Base-by-base conservation (phyloP, 2,113 vertebrate species). In the Hyaena hyaena region DNA sequence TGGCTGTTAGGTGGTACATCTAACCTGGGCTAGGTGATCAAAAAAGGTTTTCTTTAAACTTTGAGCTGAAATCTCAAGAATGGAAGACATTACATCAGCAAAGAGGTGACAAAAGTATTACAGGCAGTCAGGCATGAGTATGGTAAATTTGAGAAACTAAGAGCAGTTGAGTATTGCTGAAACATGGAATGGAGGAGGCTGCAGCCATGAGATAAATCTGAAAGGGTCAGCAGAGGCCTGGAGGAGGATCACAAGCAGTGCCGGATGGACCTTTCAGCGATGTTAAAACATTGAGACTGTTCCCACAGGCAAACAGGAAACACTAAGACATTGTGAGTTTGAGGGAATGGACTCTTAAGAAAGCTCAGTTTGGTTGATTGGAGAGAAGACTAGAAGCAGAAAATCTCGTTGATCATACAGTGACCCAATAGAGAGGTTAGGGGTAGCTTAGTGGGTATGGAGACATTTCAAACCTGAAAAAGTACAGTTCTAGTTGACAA, bases 291-390 rank as follows among this genome's bases (percentile, higher is more conserved):
- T 24, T 68, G 69, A 71, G 31, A 39, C 28, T 16, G 21, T 65
- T 93, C 21, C 43, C 35, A 95, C 80, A 79, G 23, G 31, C 86
- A 61, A 88, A 79, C 12, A 53, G 48, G 63, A 95, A 96, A 65
- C 55, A 81, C 6, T 26, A n/a, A 69, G 12, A 4, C 68, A 11
- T 83, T 91, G 19, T 81, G 55, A 43, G 5, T 55, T 58, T 90
- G 55, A 66, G 82, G 33, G 55, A 80, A 63, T 73, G 8, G 45
- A 35, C 9, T 19, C 28, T 93, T 66, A 24, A 71, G 63, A 97
- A 93, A 87, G 76, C 21, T 74, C 2, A 14, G 28, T 73, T 84
- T 85, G 55, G 24, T 86, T 95, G 65, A 83, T 28, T 84, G 39
- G 76, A 68, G 74, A 89, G 82, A 80, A 93, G 55, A 73, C 14